Evolutionary conservation across 2,888 invertebrate species (phyloP), one percentile per base, ranked within the genome.

Genomic region (Pharmacophagus antenor): DNA sequence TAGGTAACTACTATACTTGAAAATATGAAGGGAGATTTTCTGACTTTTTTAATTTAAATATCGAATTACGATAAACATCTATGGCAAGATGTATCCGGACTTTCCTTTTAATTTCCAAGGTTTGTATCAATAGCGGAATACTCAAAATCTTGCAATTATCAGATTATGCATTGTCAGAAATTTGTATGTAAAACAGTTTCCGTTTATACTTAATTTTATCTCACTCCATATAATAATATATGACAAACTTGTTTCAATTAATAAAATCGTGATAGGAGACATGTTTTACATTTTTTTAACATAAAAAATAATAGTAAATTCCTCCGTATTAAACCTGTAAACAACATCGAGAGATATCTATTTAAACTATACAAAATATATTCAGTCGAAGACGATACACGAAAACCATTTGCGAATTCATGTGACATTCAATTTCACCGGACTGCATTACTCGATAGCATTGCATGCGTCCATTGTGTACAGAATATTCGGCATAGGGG

Each of bases 401-500:
- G 62, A 61, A 49, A 41, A 58, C 60, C 59, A 60, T 50, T 62
- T 55, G 50, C n/a, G 60, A 65, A 63, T 63, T 66, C 61, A 63
- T 76, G 74, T 70, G 73, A 72, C 68, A 73, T 76, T 73, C 70
- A 73, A 79, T 74, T 74, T 73, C 68, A 73, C 73, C 71, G 56
- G 55, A 74, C 73, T 76, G 80, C 73, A 80, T 80, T 76, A 83
- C 81, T 77, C 75, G 71, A 70, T 70, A 69, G 72, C 79, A 82
- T 83, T 82, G 84, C 83, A 84, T 79, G 80, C 74, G 68, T 76
- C 72, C 73, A 76, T 77, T 83, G 78, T 82, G 80, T 80, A 81
- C 77, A 74, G 88, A 85, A 88, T 88, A 88, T 84, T 86, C 87
- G 73, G 78, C 80, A 81, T 85, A 83, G 83, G 84, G 80, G 85